Evolutionary conservation across 2,888 invertebrate genomes (phyloP).

Genomic region (Conomelus anceps): DNA sequence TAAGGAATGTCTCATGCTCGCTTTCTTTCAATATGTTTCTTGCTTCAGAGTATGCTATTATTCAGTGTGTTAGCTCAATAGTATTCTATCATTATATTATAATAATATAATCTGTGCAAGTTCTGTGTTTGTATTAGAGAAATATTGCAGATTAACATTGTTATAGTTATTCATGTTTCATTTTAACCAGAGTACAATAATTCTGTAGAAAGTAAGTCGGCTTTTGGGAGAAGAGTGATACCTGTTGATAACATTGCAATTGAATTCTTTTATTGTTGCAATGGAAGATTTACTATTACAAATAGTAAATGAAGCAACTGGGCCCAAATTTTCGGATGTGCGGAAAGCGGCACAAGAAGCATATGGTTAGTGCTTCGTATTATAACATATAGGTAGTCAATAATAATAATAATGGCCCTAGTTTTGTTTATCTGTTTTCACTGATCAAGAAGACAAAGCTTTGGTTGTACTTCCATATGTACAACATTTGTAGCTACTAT

Average conservation of each 20-base stretch:
- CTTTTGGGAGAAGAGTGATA: not conserved
- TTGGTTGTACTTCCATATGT: too few relatives aligned
- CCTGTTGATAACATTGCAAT: constrained; percentile 9
- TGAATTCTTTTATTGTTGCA: not conserved
- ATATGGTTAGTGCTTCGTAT: constrained; percentile 55
- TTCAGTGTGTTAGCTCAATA: not conserved
- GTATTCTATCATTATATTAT: not conserved
- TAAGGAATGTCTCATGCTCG: not conserved
- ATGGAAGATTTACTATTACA: constrained; percentile 86
- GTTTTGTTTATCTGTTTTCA: too few relatives aligned
- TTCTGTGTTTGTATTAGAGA: not conserved
- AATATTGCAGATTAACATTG: not conserved
- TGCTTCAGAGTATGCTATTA: not conserved
- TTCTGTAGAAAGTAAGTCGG: not conserved
- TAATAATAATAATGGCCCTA: too few relatives aligned
- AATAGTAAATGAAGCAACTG: constrained; percentile 76
- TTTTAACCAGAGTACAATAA: not conserved
- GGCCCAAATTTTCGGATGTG: constrained; percentile 65
- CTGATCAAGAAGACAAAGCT: too few relatives aligned
- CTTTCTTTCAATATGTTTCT: not conserved
- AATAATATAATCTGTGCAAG: not conserved
- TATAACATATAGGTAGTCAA: too few relatives aligned
- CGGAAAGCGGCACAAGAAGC: constrained; percentile 82
- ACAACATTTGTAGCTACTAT: too few relatives aligned
- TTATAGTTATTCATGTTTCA: not conserved